phyloP scores from a whole-genome alignment of 2,888 invertebrate genomes.

The Tetanocera ferruginea region DNA sequence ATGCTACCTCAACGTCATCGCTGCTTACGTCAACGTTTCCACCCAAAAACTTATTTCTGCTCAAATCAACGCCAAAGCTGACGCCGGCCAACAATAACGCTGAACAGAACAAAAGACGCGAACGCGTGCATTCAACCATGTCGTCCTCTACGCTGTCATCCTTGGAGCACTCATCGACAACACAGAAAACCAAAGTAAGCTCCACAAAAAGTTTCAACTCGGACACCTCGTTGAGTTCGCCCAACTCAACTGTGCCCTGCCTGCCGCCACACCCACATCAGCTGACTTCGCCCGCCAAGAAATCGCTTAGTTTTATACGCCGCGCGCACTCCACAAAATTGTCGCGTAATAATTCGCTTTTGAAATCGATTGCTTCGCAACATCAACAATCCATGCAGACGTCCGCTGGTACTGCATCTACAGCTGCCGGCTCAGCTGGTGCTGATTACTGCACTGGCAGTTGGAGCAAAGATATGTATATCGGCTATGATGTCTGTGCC shows the following conservation, averaged over 20 bases:
- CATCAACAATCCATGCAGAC: constrained; percentile 52
- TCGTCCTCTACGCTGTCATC: constrained; percentile 47
- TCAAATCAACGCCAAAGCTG: constrained; percentile 67
- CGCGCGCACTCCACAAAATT: constrained; percentile 81
- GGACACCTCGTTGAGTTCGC: constrained; percentile 50
- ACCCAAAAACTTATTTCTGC: constrained; percentile 68
- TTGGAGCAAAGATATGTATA: constrained; percentile 65
- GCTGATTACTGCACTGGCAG: constrained; percentile 54
- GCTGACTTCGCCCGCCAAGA: constrained; percentile 71
- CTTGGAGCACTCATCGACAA: constrained; percentile 26
- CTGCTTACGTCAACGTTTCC: constrained; percentile 68
- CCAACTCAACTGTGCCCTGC: constrained; percentile 37
- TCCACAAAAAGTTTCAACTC: constrained; percentile 53
- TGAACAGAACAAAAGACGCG: constrained; percentile 17
- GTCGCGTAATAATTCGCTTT: constrained; percentile 76
- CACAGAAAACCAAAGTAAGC: constrained; percentile 45
- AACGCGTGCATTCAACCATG: constrained; percentile 39
- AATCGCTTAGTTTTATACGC: constrained; percentile 77
- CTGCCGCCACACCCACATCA: constrained; percentile 64
- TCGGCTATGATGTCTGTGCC: constrained; percentile 65
- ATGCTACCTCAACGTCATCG: constrained; percentile 50
- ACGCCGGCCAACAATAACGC: constrained; percentile 40
- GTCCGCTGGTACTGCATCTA: constrained; percentile 49
- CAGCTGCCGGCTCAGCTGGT: constrained; percentile 32
- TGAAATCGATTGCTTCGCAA: constrained; percentile 73